Base-by-base conservation (phyloP, 92 coral and sea anemone species). In the Porites evermanni region DNA sequence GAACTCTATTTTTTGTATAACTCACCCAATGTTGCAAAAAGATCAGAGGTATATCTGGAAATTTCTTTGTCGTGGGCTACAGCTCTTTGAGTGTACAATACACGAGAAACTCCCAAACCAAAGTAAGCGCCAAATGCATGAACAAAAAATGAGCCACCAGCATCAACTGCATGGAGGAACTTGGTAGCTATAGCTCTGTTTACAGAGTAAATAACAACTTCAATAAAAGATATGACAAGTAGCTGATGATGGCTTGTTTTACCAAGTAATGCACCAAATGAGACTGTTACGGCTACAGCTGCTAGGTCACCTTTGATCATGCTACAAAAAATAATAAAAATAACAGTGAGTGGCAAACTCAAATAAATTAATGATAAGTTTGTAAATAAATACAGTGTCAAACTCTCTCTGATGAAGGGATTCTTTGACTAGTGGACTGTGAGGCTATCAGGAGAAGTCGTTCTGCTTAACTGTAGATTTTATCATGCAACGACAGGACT, bases 251-350 rank as follows among this genome's bases (percentile, higher is more conserved):
- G 95, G 74, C 96, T 96, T 23, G 96, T 95, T 86, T 94, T 94
- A 26, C 98, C 98, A 59, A 96, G 98, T 68, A 94, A 59, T 1
- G 95, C 98, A 70, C 98, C 98, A 89, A 96, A 93, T 26, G 98
- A 89, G 26, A 96, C 75, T 1, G 92, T 79, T 44, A 96, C 93
- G 17, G 98, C 88, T 4, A 93, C 86, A 9, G 98, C 93, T 24
- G 96, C 94, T 59, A 96, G 72, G 77, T 96, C 98, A 2, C 96
- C 98, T 82, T 93, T 94, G 61, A 96, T 88, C 87, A 96, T 94
- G 84, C 98, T 96, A 56, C 13, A 56, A 56, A 10, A 6, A 56
- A 2, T 11, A 56, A 2, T 56, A 56, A 56, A 11, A 56, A 56
- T 11, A 10, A 56, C 61, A 56, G 61, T 56, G 12, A 12, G 12